Percentiles rank a stretch among this genome's conserved stretches.
Evolutionary conservation across 2,113 vertebrate genomes (phyloP).

Genomic region (Merops nubicus): DNA sequence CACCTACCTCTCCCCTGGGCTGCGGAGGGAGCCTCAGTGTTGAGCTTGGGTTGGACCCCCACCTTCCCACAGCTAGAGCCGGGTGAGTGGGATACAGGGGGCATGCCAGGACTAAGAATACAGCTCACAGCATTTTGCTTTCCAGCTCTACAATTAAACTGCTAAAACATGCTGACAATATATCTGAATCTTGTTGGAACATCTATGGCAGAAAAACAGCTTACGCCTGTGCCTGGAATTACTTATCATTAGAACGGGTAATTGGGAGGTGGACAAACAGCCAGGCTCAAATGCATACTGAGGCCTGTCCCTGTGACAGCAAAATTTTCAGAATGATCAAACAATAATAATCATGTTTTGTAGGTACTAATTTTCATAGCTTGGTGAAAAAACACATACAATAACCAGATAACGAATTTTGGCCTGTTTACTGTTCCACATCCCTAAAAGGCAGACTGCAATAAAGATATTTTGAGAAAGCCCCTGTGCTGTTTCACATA

Average conservation of each 20-base stretch:
- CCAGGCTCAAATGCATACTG: neutral
- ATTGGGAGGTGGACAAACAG: conserved; percentile 14
- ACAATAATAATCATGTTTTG: conserved; percentile 2
- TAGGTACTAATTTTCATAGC: conserved; percentile 18
- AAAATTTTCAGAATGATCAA: neutral
- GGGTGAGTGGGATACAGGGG: neutral
- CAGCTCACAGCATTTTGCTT: conserved; percentile 11
- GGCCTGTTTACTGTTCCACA: neutral
- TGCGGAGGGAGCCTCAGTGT: neutral
- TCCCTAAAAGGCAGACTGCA: neutral
- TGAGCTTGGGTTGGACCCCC: neutral
- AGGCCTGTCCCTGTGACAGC: neutral
- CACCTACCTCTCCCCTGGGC: neutral
- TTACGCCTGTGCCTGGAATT: neutral
- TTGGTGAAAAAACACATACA: neutral
- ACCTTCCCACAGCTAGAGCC: neutral
- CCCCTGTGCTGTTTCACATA: neutral
- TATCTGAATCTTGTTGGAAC: conserved; percentile 32
- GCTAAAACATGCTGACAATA: conserved; percentile 33
- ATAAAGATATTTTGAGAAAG: neutral
- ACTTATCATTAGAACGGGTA: conserved; percentile 28
- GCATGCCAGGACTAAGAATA: neutral
- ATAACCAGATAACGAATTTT: neutral
- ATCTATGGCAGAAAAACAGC: neutral
- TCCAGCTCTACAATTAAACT: conserved; percentile 33